phyloP scores from a whole-genome alignment of 2,797 vertebrate species.

The Sebastolobus altivelis region DNA sequence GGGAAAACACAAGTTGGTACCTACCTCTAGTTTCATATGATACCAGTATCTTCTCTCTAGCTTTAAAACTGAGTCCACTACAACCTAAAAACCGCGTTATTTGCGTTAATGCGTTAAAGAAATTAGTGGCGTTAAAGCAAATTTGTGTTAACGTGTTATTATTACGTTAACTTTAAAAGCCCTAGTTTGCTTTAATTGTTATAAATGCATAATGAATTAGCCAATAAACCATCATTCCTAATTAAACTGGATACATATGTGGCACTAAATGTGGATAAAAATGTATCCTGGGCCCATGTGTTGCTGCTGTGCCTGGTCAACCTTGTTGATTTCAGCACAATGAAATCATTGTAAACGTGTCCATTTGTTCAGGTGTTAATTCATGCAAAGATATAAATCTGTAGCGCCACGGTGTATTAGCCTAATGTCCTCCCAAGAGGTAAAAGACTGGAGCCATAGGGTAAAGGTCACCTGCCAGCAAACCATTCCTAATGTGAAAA shows the following conservation, averaged over 20 bases:
- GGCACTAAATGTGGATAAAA: not conserved
- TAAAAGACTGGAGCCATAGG: not conserved
- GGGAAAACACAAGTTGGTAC: too few species aligned
- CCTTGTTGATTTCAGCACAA: not conserved
- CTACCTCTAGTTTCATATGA: too few species aligned
- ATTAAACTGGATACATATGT: not conserved
- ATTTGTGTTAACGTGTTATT: too few species aligned
- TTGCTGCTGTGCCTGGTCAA: not conserved
- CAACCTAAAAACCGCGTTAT: too few species aligned
- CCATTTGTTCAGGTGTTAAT: slow-evolving; percentile 7
- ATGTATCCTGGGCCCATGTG: not conserved
- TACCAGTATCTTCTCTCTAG: too few species aligned
- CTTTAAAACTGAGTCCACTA: too few species aligned
- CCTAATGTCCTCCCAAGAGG: not conserved
- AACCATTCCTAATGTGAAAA: not conserved
- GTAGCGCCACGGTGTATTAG: not conserved
- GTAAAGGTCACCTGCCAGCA: slow-evolving; percentile 18
- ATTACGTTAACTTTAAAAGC: too few species aligned
- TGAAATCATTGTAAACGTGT: not conserved
- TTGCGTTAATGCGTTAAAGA: too few species aligned
- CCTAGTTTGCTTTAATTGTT: not conserved
- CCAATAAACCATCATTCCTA: not conserved
- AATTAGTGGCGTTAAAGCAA: too few species aligned
- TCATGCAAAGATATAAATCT: not conserved
- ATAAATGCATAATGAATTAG: not conserved